Conservation (phyloP, 2,113 vertebrate genomes). For the Indicator maculatus region DNA sequence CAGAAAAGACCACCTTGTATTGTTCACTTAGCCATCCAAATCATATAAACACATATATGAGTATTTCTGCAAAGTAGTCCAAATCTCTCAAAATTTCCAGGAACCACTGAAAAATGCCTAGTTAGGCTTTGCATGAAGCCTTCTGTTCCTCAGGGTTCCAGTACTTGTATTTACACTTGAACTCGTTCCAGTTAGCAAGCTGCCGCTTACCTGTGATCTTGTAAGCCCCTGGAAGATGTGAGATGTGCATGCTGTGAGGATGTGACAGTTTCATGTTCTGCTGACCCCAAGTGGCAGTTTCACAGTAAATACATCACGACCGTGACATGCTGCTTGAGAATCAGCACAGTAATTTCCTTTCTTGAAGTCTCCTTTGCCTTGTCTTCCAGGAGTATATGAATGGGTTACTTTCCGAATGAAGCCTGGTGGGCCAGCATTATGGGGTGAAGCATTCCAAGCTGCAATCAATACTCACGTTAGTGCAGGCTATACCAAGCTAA, state of each 20-base stretch:
- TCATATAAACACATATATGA: neutral
- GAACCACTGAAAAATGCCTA: neutral
- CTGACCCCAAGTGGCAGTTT: neutral
- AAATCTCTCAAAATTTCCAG: neutral
- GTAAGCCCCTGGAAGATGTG: neutral
- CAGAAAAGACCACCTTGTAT: neutral
- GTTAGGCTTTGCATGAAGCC: neutral
- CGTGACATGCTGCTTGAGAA: neutral
- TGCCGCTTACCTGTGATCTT: neutral
- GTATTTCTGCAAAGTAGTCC: neutral
- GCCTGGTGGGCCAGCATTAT: constrained; percentile 88
- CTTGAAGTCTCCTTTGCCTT: neutral
- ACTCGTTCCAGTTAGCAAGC: neutral
- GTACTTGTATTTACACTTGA: neutral
- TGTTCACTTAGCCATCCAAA: neutral
- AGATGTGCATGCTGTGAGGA: neutral
- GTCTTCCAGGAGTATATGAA: constrained; percentile 87
- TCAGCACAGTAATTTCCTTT: neutral
- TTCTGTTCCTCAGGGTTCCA: neutral
- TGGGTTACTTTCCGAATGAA: constrained; percentile 87
- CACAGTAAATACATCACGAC: accelerated
- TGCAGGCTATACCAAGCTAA: constrained; percentile 82
- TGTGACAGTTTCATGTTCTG: neutral
- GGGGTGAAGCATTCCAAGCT: constrained; percentile 82
- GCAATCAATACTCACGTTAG: constrained; percentile 79